Base-by-base conservation (phyloP, 2,888 invertebrate genomes). In the Didymodactylos carnosus region DNA sequence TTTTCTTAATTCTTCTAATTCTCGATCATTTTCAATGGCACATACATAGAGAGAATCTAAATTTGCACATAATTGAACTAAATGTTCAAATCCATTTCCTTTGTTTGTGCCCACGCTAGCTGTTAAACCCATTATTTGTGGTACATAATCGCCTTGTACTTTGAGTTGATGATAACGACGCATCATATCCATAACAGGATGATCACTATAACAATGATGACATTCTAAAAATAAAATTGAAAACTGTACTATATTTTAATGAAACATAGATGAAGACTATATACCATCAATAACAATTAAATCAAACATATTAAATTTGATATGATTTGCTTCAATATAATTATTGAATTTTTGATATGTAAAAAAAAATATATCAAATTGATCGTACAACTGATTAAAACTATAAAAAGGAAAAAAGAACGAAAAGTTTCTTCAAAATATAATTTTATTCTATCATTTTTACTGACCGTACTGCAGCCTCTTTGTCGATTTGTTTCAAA, bases 181-280 rank as follows among this genome's bases (percentile, higher is more conserved):
- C 76, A 76, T 76, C 25, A 76, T 75, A n/a, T 29, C 27, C 43
- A 74, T 76, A 69, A 75, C 75, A 6, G 76, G 76, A 70, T 76
- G 76, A 40, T 72, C 43, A 19, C 62, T 35, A 41, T 72, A 72
- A n/a, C 76, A 76, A 62, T 76, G 76, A 51, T 76, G 76, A 43
- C 76, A 76, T 69, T 76, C 76, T 62, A 4, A 51, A 27, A 16
- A 16, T 14, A 51, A 27, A 51, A 7, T 16, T 2, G 1, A 14
- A 7, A 13, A 16, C 6, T 51, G 43, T 7, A 7, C 4, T 43
- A 43, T 14, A 27, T 27, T 16, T 51, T 10, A 3, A 1, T 8
- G 14, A 27, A 27, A 23, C 8, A 6, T 53, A 29, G 3, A 2
- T 23, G n/a, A 23, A 13, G 8, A 14, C 13, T 27, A 7, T 62